Percentiles rank a stretch among this genome's conserved stretches.
phyloP scores from a whole-genome alignment of 2,888 invertebrate genomes.

The Drosophila aldrichi region DNA sequence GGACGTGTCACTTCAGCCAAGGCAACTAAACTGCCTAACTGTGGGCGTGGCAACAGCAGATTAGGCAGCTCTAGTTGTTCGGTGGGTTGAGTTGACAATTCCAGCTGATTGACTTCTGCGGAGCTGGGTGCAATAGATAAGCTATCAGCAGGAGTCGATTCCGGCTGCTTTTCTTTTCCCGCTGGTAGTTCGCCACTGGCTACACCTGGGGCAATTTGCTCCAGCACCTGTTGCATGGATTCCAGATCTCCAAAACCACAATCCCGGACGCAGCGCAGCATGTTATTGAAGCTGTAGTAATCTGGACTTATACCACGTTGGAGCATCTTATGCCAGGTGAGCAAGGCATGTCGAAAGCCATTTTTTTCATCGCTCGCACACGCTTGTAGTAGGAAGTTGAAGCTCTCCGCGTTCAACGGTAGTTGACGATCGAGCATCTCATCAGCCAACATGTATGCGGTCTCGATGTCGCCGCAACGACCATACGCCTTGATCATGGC shows the following conservation, averaged over 20 bases:
- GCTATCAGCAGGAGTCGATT: constrained; percentile 7
- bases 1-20: constrained; percentile 87
- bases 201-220: constrained; percentile 69
- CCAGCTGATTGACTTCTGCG: background rate
- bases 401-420: constrained; percentile 88
- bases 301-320: constrained; percentile 88
- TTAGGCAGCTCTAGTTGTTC: constrained; percentile 87
- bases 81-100: background rate
- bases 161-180: background rate
- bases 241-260: constrained; percentile 91
- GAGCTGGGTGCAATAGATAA: background rate
- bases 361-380: constrained; percentile 92
- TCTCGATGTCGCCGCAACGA: constrained; percentile 90
- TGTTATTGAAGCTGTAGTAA: constrained; percentile 91
- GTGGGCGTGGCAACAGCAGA: constrained; percentile 88
- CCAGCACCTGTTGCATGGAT: constrained; percentile 87
- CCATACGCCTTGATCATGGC: constrained; percentile 97
- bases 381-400: constrained; percentile 93
- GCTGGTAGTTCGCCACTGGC: background rate
- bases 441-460: constrained; percentile 93
- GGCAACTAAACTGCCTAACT: constrained; percentile 88
- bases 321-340: constrained; percentile 95
- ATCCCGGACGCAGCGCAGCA: constrained; percentile 92
- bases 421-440: constrained; percentile 91
- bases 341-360: constrained; percentile 89